A percentile compares a stretch with the other conserved stretches of the same genome.
Conservation (phyloP, 2,888 invertebrate species). For the Julus scanicus region DNA sequence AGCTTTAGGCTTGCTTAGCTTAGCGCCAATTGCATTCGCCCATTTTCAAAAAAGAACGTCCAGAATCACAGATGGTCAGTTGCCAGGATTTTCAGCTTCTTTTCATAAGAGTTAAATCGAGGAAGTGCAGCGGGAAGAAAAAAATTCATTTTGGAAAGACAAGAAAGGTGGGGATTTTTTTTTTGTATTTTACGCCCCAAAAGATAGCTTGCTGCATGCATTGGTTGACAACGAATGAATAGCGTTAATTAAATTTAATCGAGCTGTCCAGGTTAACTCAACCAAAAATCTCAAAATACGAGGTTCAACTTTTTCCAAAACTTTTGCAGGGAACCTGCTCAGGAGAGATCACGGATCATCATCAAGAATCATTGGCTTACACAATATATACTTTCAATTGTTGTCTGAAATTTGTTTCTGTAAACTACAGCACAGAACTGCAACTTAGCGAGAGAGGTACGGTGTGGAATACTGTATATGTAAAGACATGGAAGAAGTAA, state of each 20-base stretch:
- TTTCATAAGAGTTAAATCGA: conserved; percentile 42
- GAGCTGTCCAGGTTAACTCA: conserved; percentile 3
- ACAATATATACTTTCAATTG: too few relatives aligned
- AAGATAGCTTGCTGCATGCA: not conserved
- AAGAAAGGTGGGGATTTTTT: conserved; percentile 32
- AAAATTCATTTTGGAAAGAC: conserved; percentile 31
- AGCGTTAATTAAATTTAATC: not conserved
- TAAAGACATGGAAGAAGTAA: too few relatives aligned
- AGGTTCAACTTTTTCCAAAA: too few relatives aligned
- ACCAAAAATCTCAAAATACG: not conserved
- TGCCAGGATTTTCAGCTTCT: conserved; percentile 29
- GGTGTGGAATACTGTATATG: too few relatives aligned
- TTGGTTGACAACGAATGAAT: conserved; percentile 4
- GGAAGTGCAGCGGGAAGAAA: not conserved
- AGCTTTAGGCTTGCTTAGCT: conserved; percentile 46
- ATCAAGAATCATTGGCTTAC: too few relatives aligned
- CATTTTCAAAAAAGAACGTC: conserved; percentile 38
- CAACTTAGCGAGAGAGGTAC: too few relatives aligned
- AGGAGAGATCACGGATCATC: too few relatives aligned
- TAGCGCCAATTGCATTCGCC: conserved; percentile 41
- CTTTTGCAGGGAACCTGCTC: too few relatives aligned
- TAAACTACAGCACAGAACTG: too few relatives aligned
- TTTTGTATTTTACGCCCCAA: conserved; percentile 13
- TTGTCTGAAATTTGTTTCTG: too few relatives aligned
- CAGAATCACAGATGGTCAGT: conserved; percentile 47